Evolutionary conservation across 2,888 invertebrate species (phyloP).

Genomic region (Zygaena filipendulae): DNA sequence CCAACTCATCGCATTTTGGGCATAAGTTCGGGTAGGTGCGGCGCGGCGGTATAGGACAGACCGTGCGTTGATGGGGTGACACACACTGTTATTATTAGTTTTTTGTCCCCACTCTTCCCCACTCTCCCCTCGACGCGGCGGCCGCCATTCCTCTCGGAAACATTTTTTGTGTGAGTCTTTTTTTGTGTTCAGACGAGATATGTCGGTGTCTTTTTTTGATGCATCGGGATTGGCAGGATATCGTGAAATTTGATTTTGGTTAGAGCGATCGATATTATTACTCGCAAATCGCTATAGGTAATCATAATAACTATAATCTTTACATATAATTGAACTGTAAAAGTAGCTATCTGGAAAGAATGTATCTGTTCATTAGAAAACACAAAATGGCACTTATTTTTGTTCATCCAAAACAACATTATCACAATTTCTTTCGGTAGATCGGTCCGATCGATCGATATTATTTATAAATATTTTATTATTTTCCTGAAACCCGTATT

Average conservation of each 20-base stretch:
- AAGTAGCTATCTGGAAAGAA: no score
- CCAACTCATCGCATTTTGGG: no score
- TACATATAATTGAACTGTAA: no score
- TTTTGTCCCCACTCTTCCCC: constrained; percentile 53
- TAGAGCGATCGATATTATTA: constrained; percentile 1
- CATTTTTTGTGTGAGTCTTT: constrained; percentile 50
- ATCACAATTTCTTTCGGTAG: constrained; percentile 5
- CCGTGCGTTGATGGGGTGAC: constrained; percentile 57
- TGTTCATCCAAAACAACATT: no score
- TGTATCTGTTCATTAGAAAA: no score
- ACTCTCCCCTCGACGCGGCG: constrained; percentile 30
- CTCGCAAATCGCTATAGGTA: no score
- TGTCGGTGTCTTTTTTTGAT: constrained; percentile 23
- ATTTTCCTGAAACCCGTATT: no score
- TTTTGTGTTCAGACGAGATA: constrained; percentile 30
- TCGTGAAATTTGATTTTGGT: constrained; percentile 12
- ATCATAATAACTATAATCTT: no score
- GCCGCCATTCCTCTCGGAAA: constrained; percentile 52
- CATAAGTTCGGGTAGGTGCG: constrained; percentile 43
- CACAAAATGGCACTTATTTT: no score
- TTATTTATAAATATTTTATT: no score
- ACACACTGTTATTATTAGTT: constrained; percentile 64
- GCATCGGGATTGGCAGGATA: constrained; percentile 15
- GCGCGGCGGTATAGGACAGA: constrained; percentile 39
- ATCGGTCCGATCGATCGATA: no score